phyloP scores from a whole-genome alignment of 2,113 vertebrate species.

The Nyctereutes procyonoides region DNA sequence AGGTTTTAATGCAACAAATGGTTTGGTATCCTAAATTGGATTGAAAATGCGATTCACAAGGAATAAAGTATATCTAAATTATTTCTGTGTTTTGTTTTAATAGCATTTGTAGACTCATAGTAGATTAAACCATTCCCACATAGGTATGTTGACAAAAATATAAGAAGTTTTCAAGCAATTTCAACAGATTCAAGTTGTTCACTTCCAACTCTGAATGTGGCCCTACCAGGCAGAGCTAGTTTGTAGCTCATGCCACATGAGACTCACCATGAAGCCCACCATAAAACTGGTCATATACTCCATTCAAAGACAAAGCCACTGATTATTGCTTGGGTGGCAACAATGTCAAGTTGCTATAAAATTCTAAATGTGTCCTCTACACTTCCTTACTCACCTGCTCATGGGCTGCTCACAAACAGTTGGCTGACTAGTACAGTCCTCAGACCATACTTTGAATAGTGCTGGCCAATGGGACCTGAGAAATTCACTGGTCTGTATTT shows the following conservation, averaged over 20 bases:
- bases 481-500: not conserved
- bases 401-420: not conserved
- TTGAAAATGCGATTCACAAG: not conserved
- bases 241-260: not conserved
- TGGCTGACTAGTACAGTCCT: not conserved
- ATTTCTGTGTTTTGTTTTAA: constrained; percentile 14
- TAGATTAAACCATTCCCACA: not conserved
- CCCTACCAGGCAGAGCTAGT: not conserved
- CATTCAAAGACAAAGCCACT: not conserved
- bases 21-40: not conserved
- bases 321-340: not conserved
- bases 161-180: not conserved
- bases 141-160: not conserved
- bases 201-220: not conserved
- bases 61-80: not conserved
- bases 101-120: not conserved
- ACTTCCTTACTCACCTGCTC: not conserved
- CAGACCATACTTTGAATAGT: not conserved
- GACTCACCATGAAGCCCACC: not conserved
- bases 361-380: not conserved
- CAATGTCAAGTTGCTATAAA: not conserved
- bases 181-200: not conserved
- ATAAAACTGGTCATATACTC: not conserved
- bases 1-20: not conserved
- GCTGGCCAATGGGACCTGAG: not conserved